Percentiles rank a stretch among this genome's conserved stretches.
Conservation (phyloP, 64 coral and sea anemone species). For the Astreopora myriophthalma region DNA sequence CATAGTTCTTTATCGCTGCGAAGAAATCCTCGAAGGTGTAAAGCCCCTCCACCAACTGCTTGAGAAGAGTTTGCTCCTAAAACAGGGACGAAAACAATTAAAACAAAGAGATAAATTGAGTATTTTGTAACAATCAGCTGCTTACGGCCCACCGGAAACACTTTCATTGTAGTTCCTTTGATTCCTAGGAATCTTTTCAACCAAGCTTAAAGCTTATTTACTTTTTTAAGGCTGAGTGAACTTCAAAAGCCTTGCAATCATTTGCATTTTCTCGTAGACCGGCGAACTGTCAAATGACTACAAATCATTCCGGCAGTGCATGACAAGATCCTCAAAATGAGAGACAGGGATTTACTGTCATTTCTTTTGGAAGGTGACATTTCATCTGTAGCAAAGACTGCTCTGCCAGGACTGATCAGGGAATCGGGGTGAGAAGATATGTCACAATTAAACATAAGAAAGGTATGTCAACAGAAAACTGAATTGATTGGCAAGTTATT, state of each 20-base stretch:
- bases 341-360: background rate
- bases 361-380: no score
- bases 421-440: no score
- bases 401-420: no score
- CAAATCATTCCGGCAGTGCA: no score
- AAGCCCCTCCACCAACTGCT: background rate
- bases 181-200: constrained; percentile 11
- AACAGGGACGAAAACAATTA: background rate
- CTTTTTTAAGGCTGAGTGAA: background rate
- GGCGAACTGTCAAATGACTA: background rate
- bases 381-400: no score
- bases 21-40: constrained; percentile 29
- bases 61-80: constrained; percentile 42
- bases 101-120: background rate
- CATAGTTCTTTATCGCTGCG: background rate
- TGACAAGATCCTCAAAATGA: no score
- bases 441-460: no score
- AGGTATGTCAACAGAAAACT: no score
- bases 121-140: background rate
- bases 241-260: background rate
- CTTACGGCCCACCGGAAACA: background rate
- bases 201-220: background rate
- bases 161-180: background rate
- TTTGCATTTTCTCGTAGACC: background rate
- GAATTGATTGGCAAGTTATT: no score